Conservation (phyloP, 1,140 invertebrate species). For the Calycopis cecrops region DNA sequence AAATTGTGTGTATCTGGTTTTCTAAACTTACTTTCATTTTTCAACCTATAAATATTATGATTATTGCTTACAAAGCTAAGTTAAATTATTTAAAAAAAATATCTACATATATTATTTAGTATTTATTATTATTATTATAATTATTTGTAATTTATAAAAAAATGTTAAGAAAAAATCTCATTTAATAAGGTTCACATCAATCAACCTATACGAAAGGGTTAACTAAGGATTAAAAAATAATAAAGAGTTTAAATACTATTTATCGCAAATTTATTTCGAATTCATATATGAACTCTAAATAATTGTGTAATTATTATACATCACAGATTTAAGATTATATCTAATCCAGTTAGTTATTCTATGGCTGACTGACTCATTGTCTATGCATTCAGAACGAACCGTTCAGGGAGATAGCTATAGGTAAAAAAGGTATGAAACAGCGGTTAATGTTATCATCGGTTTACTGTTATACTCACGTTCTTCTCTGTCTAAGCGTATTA, state of each 20-base stretch:
- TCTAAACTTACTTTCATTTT: no score
- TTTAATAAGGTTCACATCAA: no score
- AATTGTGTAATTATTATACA: no score
- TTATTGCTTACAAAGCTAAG: no score
- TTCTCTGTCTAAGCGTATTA: conserved; percentile 53
- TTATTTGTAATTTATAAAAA: no score
- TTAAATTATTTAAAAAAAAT: no score
- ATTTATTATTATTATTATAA: no score
- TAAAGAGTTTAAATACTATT: background rate
- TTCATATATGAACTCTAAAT: no score
- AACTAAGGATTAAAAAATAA: background rate
- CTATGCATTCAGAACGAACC: conserved; percentile 67
- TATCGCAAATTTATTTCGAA: background rate
- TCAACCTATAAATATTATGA: no score
- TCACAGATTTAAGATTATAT: background rate
- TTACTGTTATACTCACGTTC: conserved; percentile 61
- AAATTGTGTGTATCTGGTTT: no score
- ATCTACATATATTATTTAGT: no score
- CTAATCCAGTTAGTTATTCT: conserved; percentile 4
- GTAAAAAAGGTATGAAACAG: conserved; percentile 59
- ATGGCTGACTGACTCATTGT: conserved; percentile 67
- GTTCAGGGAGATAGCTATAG: conserved; percentile 58
- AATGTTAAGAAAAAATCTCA: no score
- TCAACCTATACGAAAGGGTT: background rate
- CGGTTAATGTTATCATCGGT: conserved; percentile 59